phyloP scores from a whole-genome alignment of 2,797 vertebrate species.

The Hylomyscus alleni region DNA sequence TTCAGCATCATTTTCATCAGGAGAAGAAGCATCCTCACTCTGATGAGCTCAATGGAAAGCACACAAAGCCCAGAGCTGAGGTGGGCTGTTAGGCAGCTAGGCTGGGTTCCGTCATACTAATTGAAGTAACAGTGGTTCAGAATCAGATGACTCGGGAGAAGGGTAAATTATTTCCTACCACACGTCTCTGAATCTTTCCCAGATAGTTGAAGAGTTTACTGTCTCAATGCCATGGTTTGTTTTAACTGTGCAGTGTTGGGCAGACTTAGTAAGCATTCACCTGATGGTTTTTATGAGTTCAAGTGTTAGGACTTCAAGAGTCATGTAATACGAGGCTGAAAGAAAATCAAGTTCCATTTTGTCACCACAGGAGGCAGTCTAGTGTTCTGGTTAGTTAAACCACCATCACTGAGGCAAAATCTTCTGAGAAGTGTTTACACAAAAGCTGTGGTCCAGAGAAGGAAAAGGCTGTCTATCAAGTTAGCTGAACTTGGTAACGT shows the following conservation, averaged over 20 bases:
- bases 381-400: not conserved
- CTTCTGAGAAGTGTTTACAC: not conserved
- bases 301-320: slow-evolving; percentile 8
- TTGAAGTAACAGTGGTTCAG: not conserved
- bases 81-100: not conserved
- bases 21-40: not conserved
- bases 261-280: not conserved
- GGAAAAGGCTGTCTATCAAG: not conserved
- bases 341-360: not conserved
- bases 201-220: slow-evolving; percentile 5
- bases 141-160: slow-evolving; percentile 10
- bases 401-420: not conserved
- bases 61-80: not conserved
- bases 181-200: not conserved
- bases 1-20: slow-evolving; percentile 43
- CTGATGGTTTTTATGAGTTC: slow-evolving; percentile 45
- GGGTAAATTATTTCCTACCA: not conserved
- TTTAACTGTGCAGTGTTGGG: slow-evolving; percentile 17
- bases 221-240: slow-evolving; percentile 9
- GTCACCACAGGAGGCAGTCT: not conserved
- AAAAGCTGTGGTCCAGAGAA: not conserved
- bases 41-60: not conserved
- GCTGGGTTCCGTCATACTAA: too few relatives aligned
- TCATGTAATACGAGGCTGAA: not conserved
- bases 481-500: not conserved